These are phyloP conservation scores for Amphiprion percula DNA, from an alignment of 2,113 vertebrate genomes.

Conservation along the genomic window DNA sequence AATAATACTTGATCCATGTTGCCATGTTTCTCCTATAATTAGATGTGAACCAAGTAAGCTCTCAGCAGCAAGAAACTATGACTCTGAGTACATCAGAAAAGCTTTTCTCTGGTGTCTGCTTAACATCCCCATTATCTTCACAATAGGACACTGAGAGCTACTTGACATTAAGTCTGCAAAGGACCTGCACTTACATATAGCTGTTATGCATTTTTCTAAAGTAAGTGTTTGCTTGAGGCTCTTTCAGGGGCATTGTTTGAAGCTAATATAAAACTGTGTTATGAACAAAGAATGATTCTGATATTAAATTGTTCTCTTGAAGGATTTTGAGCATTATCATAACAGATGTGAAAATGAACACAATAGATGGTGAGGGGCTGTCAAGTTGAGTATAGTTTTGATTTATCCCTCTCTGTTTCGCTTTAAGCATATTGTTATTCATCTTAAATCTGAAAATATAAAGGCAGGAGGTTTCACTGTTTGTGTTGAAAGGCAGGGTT, in stretches of 20 bases:
- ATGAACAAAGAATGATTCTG: conserved; percentile 25
- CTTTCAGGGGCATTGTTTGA: conserved; percentile 21
- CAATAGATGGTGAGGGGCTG: conserved; percentile 22
- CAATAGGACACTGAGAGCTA: not conserved
- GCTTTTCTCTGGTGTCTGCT: conserved; percentile 1
- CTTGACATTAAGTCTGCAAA: not conserved
- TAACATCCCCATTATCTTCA: conserved; percentile 13
- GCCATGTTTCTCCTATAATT: conserved; percentile 44
- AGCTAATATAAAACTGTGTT: not conserved
- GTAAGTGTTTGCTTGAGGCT: no score
- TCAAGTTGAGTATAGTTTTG: conserved; percentile 30
- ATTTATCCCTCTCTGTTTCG: conserved; percentile 16
- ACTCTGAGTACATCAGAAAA: conserved; percentile 11
- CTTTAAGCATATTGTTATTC: conserved; percentile 34
- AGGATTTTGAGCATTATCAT: conserved; percentile 15
- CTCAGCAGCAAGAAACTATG: not conserved
- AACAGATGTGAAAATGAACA: conserved; percentile 32
- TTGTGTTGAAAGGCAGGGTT: conserved; percentile 12
- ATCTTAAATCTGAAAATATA: conserved; percentile 2
- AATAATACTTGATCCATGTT: conserved; percentile 27
- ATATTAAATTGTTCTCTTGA: conserved; percentile 18
- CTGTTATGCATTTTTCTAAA: not conserved
- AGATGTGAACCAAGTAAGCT: conserved; percentile 35
- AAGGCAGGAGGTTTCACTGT: conserved; percentile 5
- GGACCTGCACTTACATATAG: not conserved